phyloP scores from a whole-genome alignment of 2,113 vertebrate species.

The Python bivittatus region DNA sequence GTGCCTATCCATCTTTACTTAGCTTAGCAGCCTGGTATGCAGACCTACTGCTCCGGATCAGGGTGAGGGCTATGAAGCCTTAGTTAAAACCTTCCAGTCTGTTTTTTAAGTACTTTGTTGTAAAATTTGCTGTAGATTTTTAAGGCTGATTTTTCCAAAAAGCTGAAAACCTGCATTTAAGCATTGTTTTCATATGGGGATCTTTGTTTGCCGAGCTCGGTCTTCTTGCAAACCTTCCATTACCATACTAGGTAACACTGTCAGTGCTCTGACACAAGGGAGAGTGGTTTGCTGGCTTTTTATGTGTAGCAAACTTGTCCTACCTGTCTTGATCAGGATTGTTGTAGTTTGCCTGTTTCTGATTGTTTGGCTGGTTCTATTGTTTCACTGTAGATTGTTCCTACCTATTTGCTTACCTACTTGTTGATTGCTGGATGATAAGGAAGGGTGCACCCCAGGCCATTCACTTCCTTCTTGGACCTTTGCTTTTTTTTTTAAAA shows the following conservation, averaged over 20 bases:
- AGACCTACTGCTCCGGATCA: constrained; percentile 70
- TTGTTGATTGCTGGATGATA: not conserved
- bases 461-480: not conserved
- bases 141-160: not conserved
- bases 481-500: not conserved
- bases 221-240: not conserved
- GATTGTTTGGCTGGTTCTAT: not conserved
- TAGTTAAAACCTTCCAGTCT: not conserved
- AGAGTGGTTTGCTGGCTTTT: not conserved
- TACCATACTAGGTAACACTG: not conserved
- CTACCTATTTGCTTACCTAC: not conserved
- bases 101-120: not conserved
- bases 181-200: not conserved
- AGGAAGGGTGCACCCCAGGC: not conserved
- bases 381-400: not conserved
- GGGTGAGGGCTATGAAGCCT: constrained; percentile 60
- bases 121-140: not conserved
- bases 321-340: not conserved
- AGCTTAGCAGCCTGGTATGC: constrained; percentile 72
- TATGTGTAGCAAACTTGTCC: not conserved
- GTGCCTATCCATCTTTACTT: constrained; percentile 78
- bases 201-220: not conserved
- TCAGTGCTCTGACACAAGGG: not conserved
- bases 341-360: not conserved
- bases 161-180: not conserved